A percentile compares a stretch with the other conserved stretches of the same genome.
phyloP scores from a whole-genome alignment of 2,113 vertebrate species.

The Anoura caudifer region DNA sequence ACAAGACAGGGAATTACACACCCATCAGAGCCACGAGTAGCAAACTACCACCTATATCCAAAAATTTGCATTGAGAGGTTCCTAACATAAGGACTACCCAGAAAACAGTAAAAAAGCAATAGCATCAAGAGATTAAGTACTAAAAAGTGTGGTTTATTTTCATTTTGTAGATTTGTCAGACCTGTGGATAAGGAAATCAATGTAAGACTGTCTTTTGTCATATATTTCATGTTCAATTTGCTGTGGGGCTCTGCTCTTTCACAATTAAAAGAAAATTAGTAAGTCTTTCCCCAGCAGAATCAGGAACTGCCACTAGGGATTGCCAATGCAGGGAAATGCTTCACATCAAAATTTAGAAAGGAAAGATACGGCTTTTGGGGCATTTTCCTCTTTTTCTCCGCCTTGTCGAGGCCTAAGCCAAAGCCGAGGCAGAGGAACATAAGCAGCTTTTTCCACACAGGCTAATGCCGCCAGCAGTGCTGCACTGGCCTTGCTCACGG shows the following conservation, averaged over 20 bases:
- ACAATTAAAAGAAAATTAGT: slow-evolving; percentile 62
- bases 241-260: slow-evolving; percentile 44
- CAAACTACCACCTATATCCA: background rate
- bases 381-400: background rate
- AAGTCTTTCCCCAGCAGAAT: slow-evolving; percentile 41
- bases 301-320: background rate
- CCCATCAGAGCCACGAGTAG: background rate
- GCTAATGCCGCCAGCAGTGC: slow-evolving; percentile 36
- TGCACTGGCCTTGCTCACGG: slow-evolving; percentile 67
- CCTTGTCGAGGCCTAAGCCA: background rate
- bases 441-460: slow-evolving; percentile 42
- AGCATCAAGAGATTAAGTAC: slow-evolving; percentile 40
- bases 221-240: slow-evolving; percentile 32
- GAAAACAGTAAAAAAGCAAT: slow-evolving; percentile 34
- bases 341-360: slow-evolving; percentile 16
- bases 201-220: background rate
- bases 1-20: slow-evolving; percentile 23
- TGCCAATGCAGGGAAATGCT: background rate
- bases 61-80: slow-evolving; percentile 32
- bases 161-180: slow-evolving; percentile 30
- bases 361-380: background rate
- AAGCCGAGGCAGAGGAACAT: background rate
- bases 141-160: slow-evolving; percentile 3
- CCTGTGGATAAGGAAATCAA: slow-evolving; percentile 49
- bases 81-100: background rate